Percentiles rank a stretch among this genome's conserved stretches.
These are phyloP conservation scores for Lacerta bilineata DNA, from an alignment of 2,797 vertebrate genomes.

Conservation along the genomic window DNA sequence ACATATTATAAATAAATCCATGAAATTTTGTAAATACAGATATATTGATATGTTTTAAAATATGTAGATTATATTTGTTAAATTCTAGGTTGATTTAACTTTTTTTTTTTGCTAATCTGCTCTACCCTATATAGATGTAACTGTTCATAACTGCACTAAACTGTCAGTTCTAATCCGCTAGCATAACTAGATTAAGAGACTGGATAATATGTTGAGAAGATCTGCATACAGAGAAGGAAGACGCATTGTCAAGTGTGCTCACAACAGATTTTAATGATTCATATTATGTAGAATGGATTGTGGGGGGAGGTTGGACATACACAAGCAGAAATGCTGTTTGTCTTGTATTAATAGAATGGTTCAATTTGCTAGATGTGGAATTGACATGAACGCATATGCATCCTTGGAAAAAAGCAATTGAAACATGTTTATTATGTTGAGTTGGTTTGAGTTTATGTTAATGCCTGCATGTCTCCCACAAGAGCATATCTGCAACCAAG, in stretches of 20 bases:
- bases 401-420: constrained; percentile 19
- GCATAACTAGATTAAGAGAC: constrained; percentile 38
- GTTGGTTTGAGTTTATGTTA: constrained; percentile 24
- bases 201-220: constrained; percentile 62
- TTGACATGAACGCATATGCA: constrained; percentile 19
- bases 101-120: constrained; percentile 29
- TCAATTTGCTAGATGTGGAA: constrained; percentile 54
- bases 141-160: constrained; percentile 23
- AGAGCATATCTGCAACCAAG: constrained; percentile 28
- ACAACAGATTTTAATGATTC: constrained; percentile 62
- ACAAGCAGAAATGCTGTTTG: constrained; percentile 55
- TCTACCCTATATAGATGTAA: constrained; percentile 44
- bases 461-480: constrained; percentile 35
- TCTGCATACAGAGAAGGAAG: constrained; percentile 33
- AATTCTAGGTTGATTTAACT: constrained; percentile 42
- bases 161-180: constrained; percentile 42
- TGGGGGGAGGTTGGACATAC: neutral
- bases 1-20: constrained; percentile 64
- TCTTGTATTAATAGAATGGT: constrained; percentile 56
- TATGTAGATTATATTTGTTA: constrained; percentile 64
- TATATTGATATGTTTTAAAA: constrained; percentile 68
- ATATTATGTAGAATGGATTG: constrained; percentile 39
- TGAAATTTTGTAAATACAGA: constrained; percentile 70
- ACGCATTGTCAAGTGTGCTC: constrained; percentile 49
- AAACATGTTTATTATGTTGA: constrained; percentile 21